Conservation (phyloP, 2,797 vertebrate species). For the Anableps anableps region DNA sequence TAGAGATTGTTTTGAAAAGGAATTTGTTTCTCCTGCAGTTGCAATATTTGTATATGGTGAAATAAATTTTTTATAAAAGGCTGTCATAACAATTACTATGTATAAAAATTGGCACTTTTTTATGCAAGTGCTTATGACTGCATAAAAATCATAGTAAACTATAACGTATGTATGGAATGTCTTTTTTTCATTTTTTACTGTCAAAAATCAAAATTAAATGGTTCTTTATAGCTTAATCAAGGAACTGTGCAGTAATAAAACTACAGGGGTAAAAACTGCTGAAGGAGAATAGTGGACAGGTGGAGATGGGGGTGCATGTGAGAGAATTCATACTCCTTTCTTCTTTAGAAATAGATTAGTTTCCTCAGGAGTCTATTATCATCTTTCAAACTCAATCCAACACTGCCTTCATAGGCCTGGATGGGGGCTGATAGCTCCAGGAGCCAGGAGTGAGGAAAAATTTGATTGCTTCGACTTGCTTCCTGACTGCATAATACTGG, state of each 20-base stretch:
- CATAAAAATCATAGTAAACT: neutral
- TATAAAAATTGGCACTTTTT: neutral
- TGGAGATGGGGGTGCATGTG: conserved; percentile 42
- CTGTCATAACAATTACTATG: neutral
- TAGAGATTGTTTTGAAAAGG: conserved; percentile 16
- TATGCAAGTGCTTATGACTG: neutral
- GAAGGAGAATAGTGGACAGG: conserved; percentile 27
- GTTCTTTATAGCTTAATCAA: conserved; percentile 39
- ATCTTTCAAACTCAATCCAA: conserved; percentile 71
- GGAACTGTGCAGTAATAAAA: conserved; percentile 46
- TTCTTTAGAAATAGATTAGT: conserved; percentile 74
- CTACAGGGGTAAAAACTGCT: conserved; percentile 24
- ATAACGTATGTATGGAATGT: neutral
- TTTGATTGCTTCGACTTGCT: conserved; percentile 52
- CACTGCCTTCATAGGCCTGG: conserved; percentile 58
- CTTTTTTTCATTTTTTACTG: neutral
- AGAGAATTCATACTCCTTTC: conserved; percentile 55
- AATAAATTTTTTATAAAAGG: conserved; percentile 9
- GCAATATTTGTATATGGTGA: conserved; percentile 27
- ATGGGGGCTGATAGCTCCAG: conserved; percentile 58
- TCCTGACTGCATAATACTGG: conserved; percentile 34
- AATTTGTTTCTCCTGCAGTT: conserved; percentile 3
- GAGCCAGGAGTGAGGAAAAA: conserved; percentile 49
- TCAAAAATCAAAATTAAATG: conserved; percentile 50
- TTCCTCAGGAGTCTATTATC: conserved; percentile 75